Conservation (phyloP, 2,888 invertebrate genomes). For the Phania funesta region DNA sequence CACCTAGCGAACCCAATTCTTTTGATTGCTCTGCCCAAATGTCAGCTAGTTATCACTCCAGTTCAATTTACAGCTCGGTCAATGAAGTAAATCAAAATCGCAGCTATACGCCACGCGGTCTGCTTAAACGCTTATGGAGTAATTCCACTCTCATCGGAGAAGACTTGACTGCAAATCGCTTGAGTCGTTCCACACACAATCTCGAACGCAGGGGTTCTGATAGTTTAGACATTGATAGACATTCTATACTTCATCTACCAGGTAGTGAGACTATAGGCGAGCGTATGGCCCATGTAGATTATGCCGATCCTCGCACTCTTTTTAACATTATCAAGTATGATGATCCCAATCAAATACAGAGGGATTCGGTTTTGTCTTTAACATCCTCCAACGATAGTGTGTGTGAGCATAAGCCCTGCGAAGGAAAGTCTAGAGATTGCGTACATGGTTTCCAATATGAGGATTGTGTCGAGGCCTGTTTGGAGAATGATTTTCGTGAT, state of each 20-base stretch:
- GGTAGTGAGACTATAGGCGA: slow-evolving; percentile 92
- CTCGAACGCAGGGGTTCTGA: slow-evolving; percentile 78
- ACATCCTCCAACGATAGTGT: slow-evolving; percentile 80
- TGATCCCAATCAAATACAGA: slow-evolving; percentile 73
- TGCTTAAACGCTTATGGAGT: slow-evolving; percentile 75
- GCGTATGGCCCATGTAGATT: slow-evolving; percentile 92
- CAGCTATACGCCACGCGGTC: slow-evolving; percentile 74
- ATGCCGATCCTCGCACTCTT: slow-evolving; percentile 89
- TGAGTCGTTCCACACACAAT: slow-evolving; percentile 62
- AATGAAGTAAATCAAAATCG: slow-evolving; percentile 71
- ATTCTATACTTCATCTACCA: slow-evolving; percentile 84
- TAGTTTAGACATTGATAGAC: slow-evolving; percentile 78
- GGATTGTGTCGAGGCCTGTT: slow-evolving; percentile 86
- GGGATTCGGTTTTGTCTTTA: slow-evolving; percentile 79
- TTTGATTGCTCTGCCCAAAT: slow-evolving; percentile 29
- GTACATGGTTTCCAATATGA: slow-evolving; percentile 87
- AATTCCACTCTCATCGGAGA: slow-evolving; percentile 61
- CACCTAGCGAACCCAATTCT: slow-evolving; percentile 25
- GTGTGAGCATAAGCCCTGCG: slow-evolving; percentile 71
- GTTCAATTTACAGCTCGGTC: slow-evolving; percentile 41
- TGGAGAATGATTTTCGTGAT: slow-evolving; percentile 87
- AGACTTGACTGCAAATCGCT: slow-evolving; percentile 65
- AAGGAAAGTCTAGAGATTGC: slow-evolving; percentile 59
- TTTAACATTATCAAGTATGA: slow-evolving; percentile 77
- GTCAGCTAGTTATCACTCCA: slow-evolving; percentile 53